phyloP scores from a whole-genome alignment of 2,113 vertebrate species.

The Cyanoderma ruficeps region DNA sequence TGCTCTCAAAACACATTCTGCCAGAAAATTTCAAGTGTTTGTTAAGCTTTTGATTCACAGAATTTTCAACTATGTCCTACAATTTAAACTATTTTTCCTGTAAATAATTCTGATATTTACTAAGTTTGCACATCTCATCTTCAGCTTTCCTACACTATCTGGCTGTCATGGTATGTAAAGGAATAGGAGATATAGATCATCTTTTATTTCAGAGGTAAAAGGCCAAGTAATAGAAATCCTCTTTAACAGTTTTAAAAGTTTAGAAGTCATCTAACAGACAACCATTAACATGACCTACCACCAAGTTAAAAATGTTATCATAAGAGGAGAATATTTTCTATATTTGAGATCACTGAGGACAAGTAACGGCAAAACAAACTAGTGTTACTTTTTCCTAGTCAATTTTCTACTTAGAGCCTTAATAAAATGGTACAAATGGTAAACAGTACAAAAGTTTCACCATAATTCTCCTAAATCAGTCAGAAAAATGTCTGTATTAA shows the following conservation, averaged over 20 bases:
- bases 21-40: background rate
- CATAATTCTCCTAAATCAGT: background rate
- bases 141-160: background rate
- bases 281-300: background rate
- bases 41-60: background rate
- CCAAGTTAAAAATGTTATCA: background rate
- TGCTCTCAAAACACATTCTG: background rate
- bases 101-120: background rate
- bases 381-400: background rate
- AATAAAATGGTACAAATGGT: background rate
- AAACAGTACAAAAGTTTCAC: background rate
- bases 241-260: background rate
- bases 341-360: background rate
- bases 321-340: background rate
- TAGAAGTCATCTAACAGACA: background rate
- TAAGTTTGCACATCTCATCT: background rate
- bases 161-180: background rate
- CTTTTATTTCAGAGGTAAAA: background rate
- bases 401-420: background rate
- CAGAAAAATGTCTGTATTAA: background rate
- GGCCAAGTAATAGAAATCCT: background rate
- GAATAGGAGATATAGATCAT: background rate
- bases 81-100: background rate
- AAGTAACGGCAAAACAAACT: background rate
- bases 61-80: background rate